Evolutionary conservation across 2,113 vertebrate species (phyloP), one percentile per base, ranked within the genome.

Genomic region (Dipodomys ordii): DNA sequence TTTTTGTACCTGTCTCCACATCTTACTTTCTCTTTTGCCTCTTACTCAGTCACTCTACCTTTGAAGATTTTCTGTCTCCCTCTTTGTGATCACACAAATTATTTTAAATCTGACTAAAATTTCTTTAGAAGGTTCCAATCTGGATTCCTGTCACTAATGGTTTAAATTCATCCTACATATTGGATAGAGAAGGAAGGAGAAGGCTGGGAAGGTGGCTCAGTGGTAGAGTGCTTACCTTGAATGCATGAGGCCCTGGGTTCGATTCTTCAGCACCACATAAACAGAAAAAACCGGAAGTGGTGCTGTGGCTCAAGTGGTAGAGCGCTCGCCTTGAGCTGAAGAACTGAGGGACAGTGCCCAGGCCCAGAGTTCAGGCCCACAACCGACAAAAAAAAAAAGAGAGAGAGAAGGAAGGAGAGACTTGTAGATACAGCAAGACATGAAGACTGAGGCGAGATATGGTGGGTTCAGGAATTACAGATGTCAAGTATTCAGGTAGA

Each of bases 21-120:
- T 90, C 64, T 87, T 76, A 74, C 64, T 68, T 83, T 46, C 46
- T 88, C 71, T 27, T 80, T 53, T 87, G 5, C 79, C 91, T 92
- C 35, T 46, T 11, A 77, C 83, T 93, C 81, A 73, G 53, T 83
- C 91, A 74, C 64, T 81, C 25, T 68, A 68, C 71, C n/a, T 78
- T 91, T 79, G 68, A 89, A 89, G 92, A 30, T 74, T 94, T 91
- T 92, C 67, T 65, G 83, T 87, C 77, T 53, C 60, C 73, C 23
- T 73, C 20, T 69, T 87, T 92, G 32, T 92, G 87, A 95, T 91
- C 95, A 90, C 73, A 95, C 49, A 83, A 94, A 32, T 91, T 92
- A 96, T 96, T 95, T 97, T 90, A 92, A 88, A 92, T 89, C 60
- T 94, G 32, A 72, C 73, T 88, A 96, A 86, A 68, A 62, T 92